Conservation (phyloP, 2,888 invertebrate species). For the Ornithoptera alexandrae region DNA sequence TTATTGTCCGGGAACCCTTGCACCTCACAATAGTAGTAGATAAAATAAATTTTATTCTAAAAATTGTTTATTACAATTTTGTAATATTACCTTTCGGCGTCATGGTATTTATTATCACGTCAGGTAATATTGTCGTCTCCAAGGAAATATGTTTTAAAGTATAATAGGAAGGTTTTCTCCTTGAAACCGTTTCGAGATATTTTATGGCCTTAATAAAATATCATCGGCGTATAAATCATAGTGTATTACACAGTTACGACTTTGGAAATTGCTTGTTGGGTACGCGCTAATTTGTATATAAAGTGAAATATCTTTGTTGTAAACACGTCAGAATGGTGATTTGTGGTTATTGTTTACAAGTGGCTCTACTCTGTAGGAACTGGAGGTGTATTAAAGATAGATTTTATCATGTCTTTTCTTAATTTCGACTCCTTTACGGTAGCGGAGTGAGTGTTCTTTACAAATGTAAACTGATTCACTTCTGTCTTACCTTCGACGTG, state of each 20-base stretch:
- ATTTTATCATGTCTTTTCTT: too few relatives aligned
- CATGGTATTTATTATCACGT: conserved; percentile 30
- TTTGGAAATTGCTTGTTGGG: conserved; percentile 50
- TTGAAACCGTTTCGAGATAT: conserved; percentile 52
- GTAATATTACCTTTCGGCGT: background rate
- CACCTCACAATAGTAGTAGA: too few relatives aligned
- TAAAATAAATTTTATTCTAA: too few relatives aligned
- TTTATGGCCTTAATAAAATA: conserved; percentile 70
- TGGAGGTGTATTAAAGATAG: too few relatives aligned
- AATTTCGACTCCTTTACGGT: too few relatives aligned
- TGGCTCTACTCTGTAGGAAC: background rate
- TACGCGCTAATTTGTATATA: conserved; percentile 50
- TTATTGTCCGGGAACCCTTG: too few relatives aligned
- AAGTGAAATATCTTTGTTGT: conserved; percentile 36
- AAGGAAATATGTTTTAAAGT: conserved; percentile 50
- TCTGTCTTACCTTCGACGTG: too few relatives aligned
- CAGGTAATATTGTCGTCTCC: conserved; percentile 51
- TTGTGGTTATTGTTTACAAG: background rate
- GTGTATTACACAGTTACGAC: conserved; percentile 51
- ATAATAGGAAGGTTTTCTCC: conserved; percentile 54
- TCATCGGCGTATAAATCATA: conserved; percentile 64
- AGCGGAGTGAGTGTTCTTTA: too few relatives aligned
- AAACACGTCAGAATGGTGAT: conserved; percentile 3
- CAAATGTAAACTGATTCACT: too few relatives aligned
- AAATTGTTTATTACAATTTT: background rate